A percentile compares a stretch with the other conserved stretches of the same genome.
These are phyloP conservation scores for Gonocerus acuteangulatus DNA, from an alignment of 2,888 invertebrate species.

Conservation along the genomic window DNA sequence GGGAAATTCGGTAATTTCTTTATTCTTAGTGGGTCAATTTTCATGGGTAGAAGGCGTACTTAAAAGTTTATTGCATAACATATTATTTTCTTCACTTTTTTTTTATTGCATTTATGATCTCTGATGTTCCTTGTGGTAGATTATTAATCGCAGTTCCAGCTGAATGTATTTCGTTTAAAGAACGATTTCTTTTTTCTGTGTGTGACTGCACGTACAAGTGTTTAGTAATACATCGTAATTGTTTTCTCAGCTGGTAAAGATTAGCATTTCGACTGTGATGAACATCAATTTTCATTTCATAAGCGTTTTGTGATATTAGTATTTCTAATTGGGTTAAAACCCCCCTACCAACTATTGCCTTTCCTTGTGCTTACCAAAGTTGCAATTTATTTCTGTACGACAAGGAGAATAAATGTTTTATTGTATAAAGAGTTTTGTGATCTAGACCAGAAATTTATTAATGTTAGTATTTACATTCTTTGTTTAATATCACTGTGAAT, in stretches of 20 bases:
- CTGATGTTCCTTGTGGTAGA: slow-evolving; percentile 22
- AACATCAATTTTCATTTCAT: slow-evolving; percentile 20
- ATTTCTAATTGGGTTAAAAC: slow-evolving; percentile 14
- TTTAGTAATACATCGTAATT: neutral
- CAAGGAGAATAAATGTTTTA: slow-evolving; percentile 21
- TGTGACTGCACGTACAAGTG: too few relatives aligned
- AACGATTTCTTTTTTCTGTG: too few relatives aligned
- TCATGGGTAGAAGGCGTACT: slow-evolving; percentile 12
- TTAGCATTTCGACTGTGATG: slow-evolving; percentile 15
- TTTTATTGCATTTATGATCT: slow-evolving; percentile 17
- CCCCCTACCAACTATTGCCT: slow-evolving; percentile 22
- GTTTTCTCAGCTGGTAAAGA: slow-evolving; percentile 5
- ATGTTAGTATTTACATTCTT: too few relatives aligned
- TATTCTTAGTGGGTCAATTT: too few relatives aligned
- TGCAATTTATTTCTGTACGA: slow-evolving; percentile 28
- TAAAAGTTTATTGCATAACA: slow-evolving; percentile 7
- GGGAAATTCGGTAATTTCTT: too few relatives aligned
- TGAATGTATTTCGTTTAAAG: too few relatives aligned
- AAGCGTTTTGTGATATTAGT: slow-evolving; percentile 19
- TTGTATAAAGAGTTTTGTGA: too few relatives aligned
- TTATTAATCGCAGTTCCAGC: slow-evolving; percentile 9
- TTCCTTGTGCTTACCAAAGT: slow-evolving; percentile 24
- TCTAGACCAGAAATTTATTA: too few relatives aligned
- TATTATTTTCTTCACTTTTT: slow-evolving; percentile 3
- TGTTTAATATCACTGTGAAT: too few relatives aligned